Evolutionary conservation across 1,140 invertebrate genomes (phyloP).

Genomic region (Onthophagus taurus): DNA sequence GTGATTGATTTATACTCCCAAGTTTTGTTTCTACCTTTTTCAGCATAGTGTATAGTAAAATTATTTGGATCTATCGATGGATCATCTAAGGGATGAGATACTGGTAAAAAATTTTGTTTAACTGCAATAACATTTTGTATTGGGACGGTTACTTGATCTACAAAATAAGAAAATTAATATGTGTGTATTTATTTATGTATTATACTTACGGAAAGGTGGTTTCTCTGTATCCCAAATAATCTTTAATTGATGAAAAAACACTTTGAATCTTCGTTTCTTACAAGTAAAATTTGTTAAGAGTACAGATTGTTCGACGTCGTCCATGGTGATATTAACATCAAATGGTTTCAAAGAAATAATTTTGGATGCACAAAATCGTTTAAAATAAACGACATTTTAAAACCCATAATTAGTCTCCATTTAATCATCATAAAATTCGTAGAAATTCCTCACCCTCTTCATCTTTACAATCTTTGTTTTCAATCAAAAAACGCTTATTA

Average conservation of each 20-base stretch:
- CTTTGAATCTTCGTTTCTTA: constrained; percentile 51
- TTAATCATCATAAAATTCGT: no score
- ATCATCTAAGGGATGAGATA: constrained; percentile 23
- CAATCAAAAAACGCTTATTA: no score
- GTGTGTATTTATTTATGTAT: constrained; percentile 15
- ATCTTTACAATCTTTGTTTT: no score
- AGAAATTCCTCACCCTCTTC: no score
- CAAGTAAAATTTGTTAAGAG: constrained; percentile 52
- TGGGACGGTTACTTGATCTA: constrained; percentile 44
- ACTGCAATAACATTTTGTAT: constrained; percentile 46
- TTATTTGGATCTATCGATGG: constrained; percentile 39
- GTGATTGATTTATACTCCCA: constrained; percentile 49
- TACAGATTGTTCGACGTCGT: constrained; percentile 35
- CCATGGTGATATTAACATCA: no score
- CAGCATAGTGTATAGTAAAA: constrained; percentile 54
- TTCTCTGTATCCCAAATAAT: constrained; percentile 55
- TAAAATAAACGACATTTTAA: no score
- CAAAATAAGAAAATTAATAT: constrained; percentile 17
- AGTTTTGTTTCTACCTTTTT: constrained; percentile 46
- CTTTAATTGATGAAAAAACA: constrained; percentile 53
- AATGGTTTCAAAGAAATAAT: no score
- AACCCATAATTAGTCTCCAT: no score
- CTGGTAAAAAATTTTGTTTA: constrained; percentile 37
- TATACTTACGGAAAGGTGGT: constrained; percentile 48
- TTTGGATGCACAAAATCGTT: no score